Percentiles rank a stretch among this genome's conserved stretches.
Conservation (phyloP, 2,888 invertebrate genomes). For the Aleiodes alternator region DNA sequence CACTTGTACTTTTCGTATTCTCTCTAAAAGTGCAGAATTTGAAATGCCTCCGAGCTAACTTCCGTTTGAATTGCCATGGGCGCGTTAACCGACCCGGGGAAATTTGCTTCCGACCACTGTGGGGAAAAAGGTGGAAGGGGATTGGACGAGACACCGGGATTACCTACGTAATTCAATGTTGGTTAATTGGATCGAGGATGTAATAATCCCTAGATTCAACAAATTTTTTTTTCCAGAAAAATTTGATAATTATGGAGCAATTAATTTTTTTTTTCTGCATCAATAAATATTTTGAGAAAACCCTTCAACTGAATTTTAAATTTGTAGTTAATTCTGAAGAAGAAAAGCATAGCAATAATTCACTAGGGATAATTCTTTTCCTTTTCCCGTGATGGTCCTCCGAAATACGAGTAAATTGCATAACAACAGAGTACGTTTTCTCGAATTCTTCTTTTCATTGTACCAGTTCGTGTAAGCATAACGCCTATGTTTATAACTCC, state of each 20-base stretch:
- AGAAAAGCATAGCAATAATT: not conserved
- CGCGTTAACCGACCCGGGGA: slow-evolving; percentile 45
- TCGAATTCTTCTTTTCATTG: not conserved
- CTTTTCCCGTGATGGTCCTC: no score
- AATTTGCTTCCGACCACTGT: slow-evolving; percentile 54
- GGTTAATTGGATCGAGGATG: slow-evolving; percentile 65
- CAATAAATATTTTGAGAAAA: not conserved
- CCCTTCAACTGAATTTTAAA: no score
- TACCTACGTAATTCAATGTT: slow-evolving; percentile 66
- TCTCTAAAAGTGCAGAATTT: slow-evolving; percentile 37
- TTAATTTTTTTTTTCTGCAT: not conserved
- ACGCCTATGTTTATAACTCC: not conserved
- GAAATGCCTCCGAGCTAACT: slow-evolving; percentile 30
- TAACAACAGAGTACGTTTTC: slow-evolving; percentile 1
- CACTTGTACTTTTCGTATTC: not conserved
- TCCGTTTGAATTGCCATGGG: slow-evolving; percentile 41
- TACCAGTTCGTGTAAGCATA: no score
- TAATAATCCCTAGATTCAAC: slow-evolving; percentile 53
- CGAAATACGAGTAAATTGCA: not conserved
- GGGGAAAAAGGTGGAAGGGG: not conserved
- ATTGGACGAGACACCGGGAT: slow-evolving; percentile 56
- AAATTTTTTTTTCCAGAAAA: slow-evolving; percentile 13
- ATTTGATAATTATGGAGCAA: not conserved
- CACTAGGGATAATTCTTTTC: not conserved
- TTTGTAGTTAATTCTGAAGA: no score